Evolutionary conservation across 2,888 invertebrate species (phyloP).

Genomic region (Morinoia aosen): DNA sequence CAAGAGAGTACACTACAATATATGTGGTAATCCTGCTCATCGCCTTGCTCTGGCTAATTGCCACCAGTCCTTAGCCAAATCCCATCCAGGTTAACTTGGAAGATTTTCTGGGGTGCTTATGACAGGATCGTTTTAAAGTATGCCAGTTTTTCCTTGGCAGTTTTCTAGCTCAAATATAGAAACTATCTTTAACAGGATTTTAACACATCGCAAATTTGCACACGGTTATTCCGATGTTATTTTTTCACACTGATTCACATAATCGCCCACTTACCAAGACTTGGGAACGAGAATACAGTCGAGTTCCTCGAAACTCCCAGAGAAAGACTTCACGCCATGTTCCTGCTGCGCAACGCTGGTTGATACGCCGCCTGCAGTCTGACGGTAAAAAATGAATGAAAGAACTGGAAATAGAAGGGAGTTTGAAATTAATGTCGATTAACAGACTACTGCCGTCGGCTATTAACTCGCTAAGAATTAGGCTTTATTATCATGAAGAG

Average conservation of each 20-base stretch:
- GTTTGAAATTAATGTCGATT: not conserved
- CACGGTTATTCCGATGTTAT: not conserved
- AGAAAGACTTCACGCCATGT: not conserved
- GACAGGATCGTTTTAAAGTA: too few relatives aligned
- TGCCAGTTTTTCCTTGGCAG: too few relatives aligned
- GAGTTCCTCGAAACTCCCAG: not conserved
- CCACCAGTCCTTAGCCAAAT: too few relatives aligned
- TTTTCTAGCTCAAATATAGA: not conserved
- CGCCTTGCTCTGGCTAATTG: too few relatives aligned
- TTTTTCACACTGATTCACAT: not conserved
- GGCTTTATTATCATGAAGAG: too few relatives aligned
- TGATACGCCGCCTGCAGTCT: not conserved
- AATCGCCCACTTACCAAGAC: not conserved
- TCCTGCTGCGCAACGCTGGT: not conserved
- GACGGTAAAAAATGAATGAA: not conserved
- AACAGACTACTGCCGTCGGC: not conserved
- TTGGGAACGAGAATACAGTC: not conserved
- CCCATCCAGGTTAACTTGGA: too few relatives aligned
- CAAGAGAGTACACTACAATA: too few relatives aligned
- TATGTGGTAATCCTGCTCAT: too few relatives aligned
- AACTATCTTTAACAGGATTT: not conserved
- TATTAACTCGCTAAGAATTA: too few relatives aligned
- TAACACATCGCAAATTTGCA: not conserved
- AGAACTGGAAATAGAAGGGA: not conserved
- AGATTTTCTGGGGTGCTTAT: too few relatives aligned